These are phyloP conservation scores for Phaenicophaeus curvirostris DNA, from an alignment of 2,797 vertebrate genomes.

Conservation along the genomic window DNA sequence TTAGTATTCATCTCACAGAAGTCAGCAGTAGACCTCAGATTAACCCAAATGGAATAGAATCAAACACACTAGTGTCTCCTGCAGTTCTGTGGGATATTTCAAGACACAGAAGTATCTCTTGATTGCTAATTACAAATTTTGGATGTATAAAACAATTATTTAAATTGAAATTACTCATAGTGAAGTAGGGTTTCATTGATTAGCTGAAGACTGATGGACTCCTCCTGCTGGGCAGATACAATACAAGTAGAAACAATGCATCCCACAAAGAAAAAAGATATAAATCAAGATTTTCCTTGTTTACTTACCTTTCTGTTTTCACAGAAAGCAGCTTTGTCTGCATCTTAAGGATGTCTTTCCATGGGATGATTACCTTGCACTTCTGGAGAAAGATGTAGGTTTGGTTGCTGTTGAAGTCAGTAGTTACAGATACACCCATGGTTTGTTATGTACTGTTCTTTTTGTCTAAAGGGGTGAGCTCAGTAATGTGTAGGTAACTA, in stretches of 20 bases:
- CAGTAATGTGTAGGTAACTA: background rate
- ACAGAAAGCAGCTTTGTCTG: background rate
- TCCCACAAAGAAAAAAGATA: background rate
- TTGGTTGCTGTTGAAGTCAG: background rate
- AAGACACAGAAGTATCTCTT: background rate
- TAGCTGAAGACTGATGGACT: background rate
- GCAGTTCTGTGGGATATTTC: background rate
- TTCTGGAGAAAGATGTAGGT: background rate
- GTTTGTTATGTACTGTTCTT: background rate
- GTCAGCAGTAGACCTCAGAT: background rate
- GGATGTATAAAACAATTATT: background rate
- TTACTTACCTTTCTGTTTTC: background rate
- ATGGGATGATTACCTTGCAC: background rate
- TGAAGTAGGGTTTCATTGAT: background rate
- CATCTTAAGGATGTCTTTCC: background rate
- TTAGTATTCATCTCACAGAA: background rate
- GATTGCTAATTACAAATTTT: constrained; percentile 21
- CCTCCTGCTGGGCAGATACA: background rate
- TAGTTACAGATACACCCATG: background rate
- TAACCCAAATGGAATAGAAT: background rate
- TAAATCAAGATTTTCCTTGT: background rate
- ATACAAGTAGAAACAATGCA: background rate
- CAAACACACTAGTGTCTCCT: background rate
- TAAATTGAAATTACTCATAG: background rate
- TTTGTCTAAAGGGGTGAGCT: background rate